These are phyloP conservation scores for Epinotia demarniana DNA, from an alignment of 2,888 invertebrate species.

Conservation along the genomic window DNA sequence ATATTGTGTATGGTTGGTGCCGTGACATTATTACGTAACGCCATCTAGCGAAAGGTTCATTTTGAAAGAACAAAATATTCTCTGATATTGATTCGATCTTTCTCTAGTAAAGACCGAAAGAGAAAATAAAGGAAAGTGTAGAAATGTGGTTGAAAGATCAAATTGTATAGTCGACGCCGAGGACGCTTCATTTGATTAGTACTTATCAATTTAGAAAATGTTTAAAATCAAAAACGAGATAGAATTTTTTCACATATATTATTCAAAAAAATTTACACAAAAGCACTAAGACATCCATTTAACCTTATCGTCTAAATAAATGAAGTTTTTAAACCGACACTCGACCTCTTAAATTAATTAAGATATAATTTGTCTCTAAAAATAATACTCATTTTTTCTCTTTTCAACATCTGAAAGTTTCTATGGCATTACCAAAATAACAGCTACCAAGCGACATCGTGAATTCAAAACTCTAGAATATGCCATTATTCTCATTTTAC, in stretches of 20 bases:
- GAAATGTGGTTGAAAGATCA: too few species aligned
- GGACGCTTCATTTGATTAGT: neutral
- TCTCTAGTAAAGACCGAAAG: too few species aligned
- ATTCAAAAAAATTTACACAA: constrained; percentile 85
- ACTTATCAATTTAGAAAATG: neutral
- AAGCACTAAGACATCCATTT: constrained; percentile 86
- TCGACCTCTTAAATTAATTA: constrained; percentile 78
- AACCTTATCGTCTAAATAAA: constrained; percentile 85
- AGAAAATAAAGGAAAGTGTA: too few species aligned
- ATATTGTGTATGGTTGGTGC: too few species aligned
- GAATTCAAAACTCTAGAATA: constrained; percentile 68
- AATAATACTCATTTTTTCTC: constrained; percentile 80
- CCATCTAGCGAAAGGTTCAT: neutral
- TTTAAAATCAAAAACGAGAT: constrained; percentile 50
- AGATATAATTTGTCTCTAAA: constrained; percentile 84
- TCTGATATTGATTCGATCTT: too few species aligned
- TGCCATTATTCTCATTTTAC: constrained; percentile 63
- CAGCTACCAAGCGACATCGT: constrained; percentile 76
- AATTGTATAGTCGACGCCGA: too few species aligned
- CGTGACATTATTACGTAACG: neutral
- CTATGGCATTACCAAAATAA: constrained; percentile 77
- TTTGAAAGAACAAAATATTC: too few species aligned
- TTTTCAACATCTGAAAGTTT: constrained; percentile 71
- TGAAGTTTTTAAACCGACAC: constrained; percentile 81
- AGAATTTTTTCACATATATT: constrained; percentile 83